Base-by-base conservation (phyloP, 2,797 vertebrate genomes). In the Morus bassanus region DNA sequence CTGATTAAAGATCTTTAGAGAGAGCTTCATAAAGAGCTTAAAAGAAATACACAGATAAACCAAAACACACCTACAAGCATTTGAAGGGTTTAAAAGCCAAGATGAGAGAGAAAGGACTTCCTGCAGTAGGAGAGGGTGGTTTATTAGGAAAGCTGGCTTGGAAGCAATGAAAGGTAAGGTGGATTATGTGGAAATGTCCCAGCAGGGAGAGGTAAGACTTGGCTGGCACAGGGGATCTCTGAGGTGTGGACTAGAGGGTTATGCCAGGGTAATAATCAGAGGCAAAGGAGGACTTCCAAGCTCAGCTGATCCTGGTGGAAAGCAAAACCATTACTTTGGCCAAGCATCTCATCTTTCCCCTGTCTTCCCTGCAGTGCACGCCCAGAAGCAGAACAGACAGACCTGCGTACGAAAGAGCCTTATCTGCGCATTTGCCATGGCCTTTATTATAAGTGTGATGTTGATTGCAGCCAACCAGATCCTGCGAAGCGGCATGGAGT, bases 401-500 rank as follows among this genome's bases (percentile, higher is more conserved):
- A 99, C 96, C 97, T 99, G 98, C 4, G 98, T 98, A 59, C 98
- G 99, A 97, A 99, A 99, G 98, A 99, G 99, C 98, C 98, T 99
- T 97, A 99, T 99, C 97, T 99, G 99, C 96, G 99, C 99, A 56
- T 99, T 99, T 35, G 99, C 99, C 54, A 99, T 99, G 99, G 99
- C 99, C 98, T 99, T 99, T 98, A 99, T 99, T 97, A 99, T 99
- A 97, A 99, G 99, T 78, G 99, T 99, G 98, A 99, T 99, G 99
- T 98, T 99, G 95, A 99, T 99, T 24, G 99, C 99, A 12, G 99
- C 99, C 98, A 99, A 99, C 98, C 99, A 99, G 98, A 99, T 99
- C 98, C 99, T 99, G 96, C 99, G 99, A 67, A 99, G 99, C 70
- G 99, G 99, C 98, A 99, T 99, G 99, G 99, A 99, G 98, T 99